Conservation (phyloP, 2,113 vertebrate genomes). For the Corynorhinus townsendii region DNA sequence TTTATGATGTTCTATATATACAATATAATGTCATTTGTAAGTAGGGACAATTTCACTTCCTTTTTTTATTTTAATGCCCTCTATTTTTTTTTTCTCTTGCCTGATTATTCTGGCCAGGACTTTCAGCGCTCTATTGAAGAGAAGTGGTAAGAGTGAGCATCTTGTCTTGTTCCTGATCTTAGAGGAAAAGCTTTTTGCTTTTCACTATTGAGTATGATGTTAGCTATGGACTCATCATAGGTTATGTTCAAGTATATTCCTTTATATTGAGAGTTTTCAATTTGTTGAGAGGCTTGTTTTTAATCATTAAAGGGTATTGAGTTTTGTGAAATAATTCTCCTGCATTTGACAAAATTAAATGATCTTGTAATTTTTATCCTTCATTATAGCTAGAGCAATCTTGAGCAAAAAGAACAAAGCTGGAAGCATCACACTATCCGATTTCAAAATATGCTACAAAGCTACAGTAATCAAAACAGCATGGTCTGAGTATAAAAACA, state of each 20-base stretch:
- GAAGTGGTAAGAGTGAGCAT: neutral
- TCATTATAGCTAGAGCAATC: neutral
- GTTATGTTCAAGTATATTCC: neutral
- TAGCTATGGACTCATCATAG: neutral
- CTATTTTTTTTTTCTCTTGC: neutral
- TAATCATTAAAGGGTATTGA: neutral
- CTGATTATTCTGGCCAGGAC: neutral
- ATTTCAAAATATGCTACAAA: neutral
- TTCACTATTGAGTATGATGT: neutral
- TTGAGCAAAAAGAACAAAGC: neutral
- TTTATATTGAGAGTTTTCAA: neutral
- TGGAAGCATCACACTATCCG: neutral
- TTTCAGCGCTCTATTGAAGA: neutral
- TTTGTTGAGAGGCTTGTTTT: neutral
- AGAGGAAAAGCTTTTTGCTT: neutral
- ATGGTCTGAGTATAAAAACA: neutral
- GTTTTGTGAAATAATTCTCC: neutral
- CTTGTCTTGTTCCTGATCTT: neutral
- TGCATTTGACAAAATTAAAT: neutral
- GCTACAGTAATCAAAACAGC: neutral
- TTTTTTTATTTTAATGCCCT: neutral
- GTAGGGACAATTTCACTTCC: neutral
- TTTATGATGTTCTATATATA: neutral
- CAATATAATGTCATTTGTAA: neutral
- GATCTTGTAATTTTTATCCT: neutral